These are phyloP conservation scores for Sialia sialis DNA, from an alignment of 2,113 vertebrate species.

Conservation along the genomic window DNA sequence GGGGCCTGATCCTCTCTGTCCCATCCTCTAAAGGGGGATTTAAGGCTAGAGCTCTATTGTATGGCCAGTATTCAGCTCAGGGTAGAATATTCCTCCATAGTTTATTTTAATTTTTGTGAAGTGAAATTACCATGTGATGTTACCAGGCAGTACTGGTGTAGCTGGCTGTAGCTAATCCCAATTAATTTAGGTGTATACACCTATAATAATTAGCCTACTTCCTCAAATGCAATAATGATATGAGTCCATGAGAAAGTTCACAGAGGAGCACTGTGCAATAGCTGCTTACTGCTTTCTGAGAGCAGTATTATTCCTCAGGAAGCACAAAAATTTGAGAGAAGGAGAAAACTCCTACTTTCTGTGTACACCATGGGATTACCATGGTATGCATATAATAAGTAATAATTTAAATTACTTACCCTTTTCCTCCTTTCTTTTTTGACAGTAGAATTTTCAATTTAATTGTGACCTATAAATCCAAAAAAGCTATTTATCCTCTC, in stretches of 20 bases:
- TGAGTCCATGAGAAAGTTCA: not conserved
- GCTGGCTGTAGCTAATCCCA: not conserved
- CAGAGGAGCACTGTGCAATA: not conserved
- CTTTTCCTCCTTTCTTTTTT: not conserved
- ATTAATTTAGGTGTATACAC: not conserved
- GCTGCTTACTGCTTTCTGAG: not conserved
- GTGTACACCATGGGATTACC: not conserved
- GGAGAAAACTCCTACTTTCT: not conserved
- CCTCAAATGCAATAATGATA: not conserved
- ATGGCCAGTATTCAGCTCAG: not conserved
- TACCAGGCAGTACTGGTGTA: accelerated
- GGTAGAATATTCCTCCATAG: not conserved
- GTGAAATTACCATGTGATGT: no score
- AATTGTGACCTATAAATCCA: not conserved
- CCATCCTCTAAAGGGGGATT: not conserved
- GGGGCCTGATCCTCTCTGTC: not conserved
- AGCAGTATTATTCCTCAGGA: not conserved
- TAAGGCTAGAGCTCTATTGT: not conserved
- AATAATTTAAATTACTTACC: not conserved
- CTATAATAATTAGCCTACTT: not conserved
- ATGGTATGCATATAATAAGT: not conserved
- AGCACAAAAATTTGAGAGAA: not conserved
- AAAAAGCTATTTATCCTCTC: not conserved
- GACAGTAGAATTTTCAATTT: not conserved
- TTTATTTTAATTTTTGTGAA: not conserved